Percentiles rank a stretch among this genome's conserved stretches.
phyloP scores from a whole-genome alignment of 2,888 invertebrate species.

The Willowsia nigromaculata region DNA sequence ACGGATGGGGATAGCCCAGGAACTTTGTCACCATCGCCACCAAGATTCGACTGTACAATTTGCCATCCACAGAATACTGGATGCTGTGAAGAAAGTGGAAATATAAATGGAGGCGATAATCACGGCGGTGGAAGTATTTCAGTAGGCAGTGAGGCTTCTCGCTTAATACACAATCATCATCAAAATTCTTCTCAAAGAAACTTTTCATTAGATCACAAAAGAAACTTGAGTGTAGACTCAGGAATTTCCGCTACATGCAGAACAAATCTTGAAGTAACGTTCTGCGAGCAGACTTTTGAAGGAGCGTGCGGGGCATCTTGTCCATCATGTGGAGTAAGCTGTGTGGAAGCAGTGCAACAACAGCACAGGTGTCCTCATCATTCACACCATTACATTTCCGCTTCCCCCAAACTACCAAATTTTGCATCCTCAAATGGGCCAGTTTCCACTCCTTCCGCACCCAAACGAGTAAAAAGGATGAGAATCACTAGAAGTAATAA shows the following conservation, averaged over 20 bases:
- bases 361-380: neutral
- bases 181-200: neutral
- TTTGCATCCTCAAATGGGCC: neutral
- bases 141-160: neutral
- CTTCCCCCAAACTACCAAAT: neutral
- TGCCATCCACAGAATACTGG: conserved; percentile 13
- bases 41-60: conserved; percentile 3
- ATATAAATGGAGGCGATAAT: conserved; percentile 8
- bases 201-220: conserved; percentile 13
- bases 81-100: neutral
- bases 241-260: conserved; percentile 34
- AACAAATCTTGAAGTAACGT: neutral
- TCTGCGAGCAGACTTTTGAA: conserved; percentile 54
- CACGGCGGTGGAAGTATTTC: neutral
- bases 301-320: neutral
- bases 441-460: conserved; percentile 10
- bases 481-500: conserved; percentile 74
- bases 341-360: conserved; percentile 6
- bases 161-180: neutral
- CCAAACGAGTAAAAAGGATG: conserved; percentile 64
- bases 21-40: conserved; percentile 18
- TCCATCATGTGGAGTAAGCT: conserved; percentile 31
- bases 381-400: neutral
- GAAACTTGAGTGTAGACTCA: conserved; percentile 48
- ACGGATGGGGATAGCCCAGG: neutral